Percentiles rank a stretch among this genome's conserved stretches.
Evolutionary conservation across 2,888 invertebrate genomes (phyloP).

Genomic region (Melieria crassipennis): DNA sequence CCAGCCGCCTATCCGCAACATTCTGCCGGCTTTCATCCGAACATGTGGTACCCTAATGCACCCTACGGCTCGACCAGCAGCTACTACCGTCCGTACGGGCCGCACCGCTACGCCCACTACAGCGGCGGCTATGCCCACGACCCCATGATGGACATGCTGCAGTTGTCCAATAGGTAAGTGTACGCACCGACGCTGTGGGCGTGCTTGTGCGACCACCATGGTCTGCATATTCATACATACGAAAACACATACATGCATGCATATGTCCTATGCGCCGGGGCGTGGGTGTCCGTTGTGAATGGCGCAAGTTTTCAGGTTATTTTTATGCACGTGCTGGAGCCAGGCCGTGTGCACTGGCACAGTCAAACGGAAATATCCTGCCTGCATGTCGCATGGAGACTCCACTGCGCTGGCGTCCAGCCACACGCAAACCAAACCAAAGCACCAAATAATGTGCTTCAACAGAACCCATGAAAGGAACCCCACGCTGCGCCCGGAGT

Average conservation of each 20-base stretch:
- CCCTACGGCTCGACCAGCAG: slow-evolving; percentile 46
- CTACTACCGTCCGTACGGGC: slow-evolving; percentile 40
- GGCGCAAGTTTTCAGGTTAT: too few species aligned
- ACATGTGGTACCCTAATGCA: slow-evolving; percentile 62
- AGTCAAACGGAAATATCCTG: slow-evolving; percentile 17
- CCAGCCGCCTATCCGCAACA: slow-evolving; percentile 22
- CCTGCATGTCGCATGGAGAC: background rate
- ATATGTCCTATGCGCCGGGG: background rate
- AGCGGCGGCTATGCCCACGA: slow-evolving; percentile 50
- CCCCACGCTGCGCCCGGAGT: slow-evolving; percentile 11
- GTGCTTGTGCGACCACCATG: background rate
- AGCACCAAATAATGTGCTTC: slow-evolving; percentile 11
- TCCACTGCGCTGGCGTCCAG: background rate
- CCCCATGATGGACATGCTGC: slow-evolving; percentile 62
- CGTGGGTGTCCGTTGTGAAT: too few species aligned
- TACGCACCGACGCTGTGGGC: background rate
- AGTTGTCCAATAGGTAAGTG: slow-evolving; percentile 64
- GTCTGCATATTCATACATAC: background rate
- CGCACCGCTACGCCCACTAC: slow-evolving; percentile 44
- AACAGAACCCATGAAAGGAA: slow-evolving; percentile 9
- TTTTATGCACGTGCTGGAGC: slow-evolving; percentile 29
- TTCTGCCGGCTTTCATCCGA: slow-evolving; percentile 48
- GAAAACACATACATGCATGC: background rate
- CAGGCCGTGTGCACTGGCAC: slow-evolving; percentile 7
- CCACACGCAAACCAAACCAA: background rate